phyloP scores from a whole-genome alignment of 2,797 vertebrate species.

The Anguilla anguilla region DNA sequence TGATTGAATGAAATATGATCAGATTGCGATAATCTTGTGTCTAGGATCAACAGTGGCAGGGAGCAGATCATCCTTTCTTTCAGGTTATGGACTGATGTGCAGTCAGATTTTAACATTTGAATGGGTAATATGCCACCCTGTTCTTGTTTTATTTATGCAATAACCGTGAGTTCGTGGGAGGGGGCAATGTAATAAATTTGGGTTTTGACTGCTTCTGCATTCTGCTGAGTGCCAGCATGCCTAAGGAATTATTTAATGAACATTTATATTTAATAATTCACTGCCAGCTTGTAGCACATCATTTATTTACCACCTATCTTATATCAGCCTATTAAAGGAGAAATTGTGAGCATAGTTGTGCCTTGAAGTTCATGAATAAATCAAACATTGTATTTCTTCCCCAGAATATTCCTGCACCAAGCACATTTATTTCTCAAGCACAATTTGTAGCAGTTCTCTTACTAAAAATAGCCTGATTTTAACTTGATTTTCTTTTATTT shows the following conservation, averaged over 20 bases:
- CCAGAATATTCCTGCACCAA: neutral
- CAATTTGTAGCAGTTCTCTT: neutral
- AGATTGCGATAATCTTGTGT: neutral
- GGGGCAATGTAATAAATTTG: neutral
- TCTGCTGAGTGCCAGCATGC: neutral
- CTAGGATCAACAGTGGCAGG: slow-evolving; percentile 12
- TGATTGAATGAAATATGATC: neutral
- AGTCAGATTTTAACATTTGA: neutral
- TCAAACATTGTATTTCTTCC: neutral
- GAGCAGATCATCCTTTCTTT: neutral
- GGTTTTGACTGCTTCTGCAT: neutral
- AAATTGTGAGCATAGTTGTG: slow-evolving; percentile 15
- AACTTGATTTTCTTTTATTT: neutral
- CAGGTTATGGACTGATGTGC: neutral
- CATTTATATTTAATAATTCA: slow-evolving; percentile 13
- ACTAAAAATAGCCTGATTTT: neutral
- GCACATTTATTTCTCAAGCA: neutral
- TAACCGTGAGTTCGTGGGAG: neutral
- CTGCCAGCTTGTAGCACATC: neutral
- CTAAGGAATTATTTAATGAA: slow-evolving; percentile 16
- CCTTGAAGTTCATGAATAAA: neutral
- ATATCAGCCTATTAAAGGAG: neutral
- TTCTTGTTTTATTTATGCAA: neutral
- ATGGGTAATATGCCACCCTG: neutral
- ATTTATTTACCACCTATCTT: slow-evolving; percentile 15